Base-by-base conservation (phyloP, 2,797 vertebrate genomes). In the Myiotriccus ornatus region DNA sequence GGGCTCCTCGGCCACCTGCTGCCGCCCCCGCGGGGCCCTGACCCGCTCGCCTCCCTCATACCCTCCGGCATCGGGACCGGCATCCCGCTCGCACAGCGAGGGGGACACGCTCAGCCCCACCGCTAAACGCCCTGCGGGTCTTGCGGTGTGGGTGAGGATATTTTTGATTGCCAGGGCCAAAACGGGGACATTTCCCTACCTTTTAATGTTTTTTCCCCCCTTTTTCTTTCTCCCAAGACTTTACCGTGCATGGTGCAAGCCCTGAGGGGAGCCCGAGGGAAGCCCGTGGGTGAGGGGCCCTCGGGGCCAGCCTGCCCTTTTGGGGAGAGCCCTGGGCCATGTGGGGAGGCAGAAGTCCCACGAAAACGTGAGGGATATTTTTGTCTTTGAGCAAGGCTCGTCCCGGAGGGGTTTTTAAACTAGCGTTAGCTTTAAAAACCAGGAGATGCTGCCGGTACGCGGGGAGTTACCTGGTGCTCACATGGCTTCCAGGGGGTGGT, bases 311-410 rank as follows among this genome's bases (percentile, higher is more conserved):
- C 46, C 49, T 1, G 21, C 30, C 24, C 34, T 25, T 44, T 24
- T 23, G 3, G 12, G 55, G 50, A n/a, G 28, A 14, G 14, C 22
- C 13, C 5, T 7, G 1, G 25, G 30, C 15, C 21, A 49, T 10
- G 20, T 4, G 4, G 9, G 11, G 18, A 34, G 14, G 44, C n/a
- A 55, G 52, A 35, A 70, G 3, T 8, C 27, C 16, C 5, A 4
- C 1, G 1, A 2, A 81, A 46, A 53, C 37, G 7, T 1, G 10
- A 62, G 59, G 27, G 23, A 5, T 8, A 1, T 20, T 53, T 39
- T n/a, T 23, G 18, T 21, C 10, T 34, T 16, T 12, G 43, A 60
- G 53, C 39, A 13, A 11, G 23, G 25, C 25, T 57, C 6, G 0
- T 27, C 60, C 73, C 35, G 0, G 7, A 46, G 19, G 12, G 16